Evolutionary conservation across 2,888 invertebrate genomes (phyloP).

Genomic region (Sepiola atlantica): DNA sequence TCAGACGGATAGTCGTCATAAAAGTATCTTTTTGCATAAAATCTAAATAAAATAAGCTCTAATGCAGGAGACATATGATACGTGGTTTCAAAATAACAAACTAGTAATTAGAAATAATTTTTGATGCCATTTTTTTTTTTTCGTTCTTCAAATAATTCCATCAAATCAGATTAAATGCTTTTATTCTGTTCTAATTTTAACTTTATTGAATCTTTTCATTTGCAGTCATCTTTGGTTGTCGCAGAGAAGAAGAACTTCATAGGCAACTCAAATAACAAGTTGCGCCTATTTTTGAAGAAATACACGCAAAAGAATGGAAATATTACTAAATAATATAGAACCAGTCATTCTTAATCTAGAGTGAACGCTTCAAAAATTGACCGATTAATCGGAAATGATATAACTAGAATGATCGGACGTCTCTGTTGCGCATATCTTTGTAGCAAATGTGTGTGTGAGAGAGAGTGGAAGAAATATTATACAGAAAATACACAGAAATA

Average conservation of each 20-base stretch:
- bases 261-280: neutral
- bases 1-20: neutral
- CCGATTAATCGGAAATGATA: neutral
- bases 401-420: neutral
- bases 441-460: neutral
- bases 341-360: neutral
- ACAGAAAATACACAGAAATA: no score
- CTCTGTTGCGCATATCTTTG: neutral
- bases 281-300: neutral
- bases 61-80: neutral
- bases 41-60: neutral
- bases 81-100: neutral
- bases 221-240: neutral
- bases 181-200: neutral
- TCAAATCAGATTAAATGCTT: conserved; percentile 12
- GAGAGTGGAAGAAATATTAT: no score
- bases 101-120: neutral
- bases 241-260: neutral
- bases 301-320: neutral
- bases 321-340: neutral
- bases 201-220: neutral
- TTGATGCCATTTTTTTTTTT: neutral
- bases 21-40: neutral
- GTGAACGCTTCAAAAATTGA: neutral
- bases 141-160: neutral